Percentiles rank a stretch among this genome's conserved stretches.
phyloP scores from a whole-genome alignment of 37 sponge, comb jelly and placozoan genomes.

The Tethya wilhelma region DNA sequence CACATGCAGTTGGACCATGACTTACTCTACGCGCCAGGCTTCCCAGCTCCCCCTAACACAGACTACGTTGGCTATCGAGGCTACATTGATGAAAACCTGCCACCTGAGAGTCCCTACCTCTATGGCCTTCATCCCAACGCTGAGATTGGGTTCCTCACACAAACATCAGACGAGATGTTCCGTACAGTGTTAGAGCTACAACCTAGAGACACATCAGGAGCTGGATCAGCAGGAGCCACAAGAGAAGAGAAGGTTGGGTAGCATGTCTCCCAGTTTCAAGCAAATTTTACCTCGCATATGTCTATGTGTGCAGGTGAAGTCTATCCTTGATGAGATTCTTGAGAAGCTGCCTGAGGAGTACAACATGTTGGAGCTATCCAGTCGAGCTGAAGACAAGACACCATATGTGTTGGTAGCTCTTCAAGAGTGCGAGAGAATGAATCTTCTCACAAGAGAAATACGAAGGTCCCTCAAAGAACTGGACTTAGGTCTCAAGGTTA shows the following conservation, averaged over 20 bases:
- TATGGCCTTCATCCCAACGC: slow-evolving; percentile 99
- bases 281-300: no score
- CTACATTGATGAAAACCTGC: slow-evolving; percentile 93
- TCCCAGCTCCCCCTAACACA: slow-evolving; percentile 84
- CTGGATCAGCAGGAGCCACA: slow-evolving; percentile 78
- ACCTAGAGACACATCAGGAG: slow-evolving; percentile 88
- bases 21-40: slow-evolving; percentile 85
- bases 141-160: slow-evolving; percentile 98
- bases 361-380: slow-evolving; percentile 88
- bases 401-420: slow-evolving; percentile 98
- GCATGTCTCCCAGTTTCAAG: no score
- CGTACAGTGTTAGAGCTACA: slow-evolving; percentile 98
- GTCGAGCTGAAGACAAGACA: slow-evolving; percentile 91
- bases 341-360: slow-evolving; percentile 97
- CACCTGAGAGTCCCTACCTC: slow-evolving; percentile 96
- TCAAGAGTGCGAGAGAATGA: slow-evolving; percentile 99
- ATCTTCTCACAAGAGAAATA: slow-evolving; percentile 89
- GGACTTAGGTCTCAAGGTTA: slow-evolving; percentile 94
- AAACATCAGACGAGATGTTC: slow-evolving; percentile 93
- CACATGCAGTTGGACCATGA: slow-evolving; percentile 81
- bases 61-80: slow-evolving; percentile 91
- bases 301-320: slow-evolving; percentile 95
- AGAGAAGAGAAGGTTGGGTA: slow-evolving; percentile 98
- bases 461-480: slow-evolving; percentile 91
- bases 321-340: slow-evolving; percentile 88